Evolutionary conservation across 2,888 invertebrate genomes (phyloP).

Genomic region (Chalcis sispes): DNA sequence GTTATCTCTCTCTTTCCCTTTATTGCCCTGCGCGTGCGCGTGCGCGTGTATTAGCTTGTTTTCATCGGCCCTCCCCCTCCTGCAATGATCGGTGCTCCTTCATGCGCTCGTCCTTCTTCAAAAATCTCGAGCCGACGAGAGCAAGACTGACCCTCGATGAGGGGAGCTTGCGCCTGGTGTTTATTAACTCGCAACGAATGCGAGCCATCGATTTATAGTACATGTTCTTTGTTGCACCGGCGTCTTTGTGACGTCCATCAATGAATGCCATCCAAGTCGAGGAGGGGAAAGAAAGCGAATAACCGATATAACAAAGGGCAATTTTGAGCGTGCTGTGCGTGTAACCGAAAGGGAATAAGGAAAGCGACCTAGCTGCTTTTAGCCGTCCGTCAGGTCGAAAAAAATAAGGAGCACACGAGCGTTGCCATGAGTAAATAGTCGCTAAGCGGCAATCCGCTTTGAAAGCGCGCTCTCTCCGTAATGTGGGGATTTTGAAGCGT

Average conservation of each 20-base stretch:
- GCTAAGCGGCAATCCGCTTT: neutral
- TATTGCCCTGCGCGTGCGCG: slow-evolving; percentile 31
- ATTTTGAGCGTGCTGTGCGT: neutral
- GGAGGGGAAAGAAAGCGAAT: too few relatives aligned
- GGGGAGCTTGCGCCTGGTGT: too few relatives aligned
- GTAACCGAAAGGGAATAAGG: neutral
- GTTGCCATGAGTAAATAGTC: slow-evolving; percentile 30
- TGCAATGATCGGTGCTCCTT: neutral
- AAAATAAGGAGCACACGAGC: slow-evolving; percentile 6
- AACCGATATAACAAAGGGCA: too few relatives aligned
- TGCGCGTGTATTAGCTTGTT: slow-evolving; percentile 40
- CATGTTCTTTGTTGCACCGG: too few relatives aligned
- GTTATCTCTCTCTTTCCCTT: slow-evolving; percentile 3
- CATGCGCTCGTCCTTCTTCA: neutral
- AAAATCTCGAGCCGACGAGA: neutral
- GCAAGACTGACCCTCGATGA: too few relatives aligned
- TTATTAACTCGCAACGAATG: too few relatives aligned
- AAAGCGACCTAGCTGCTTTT: slow-evolving; percentile 2
- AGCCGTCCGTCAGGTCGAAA: neutral
- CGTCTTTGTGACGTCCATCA: too few relatives aligned
- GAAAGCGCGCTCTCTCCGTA: neutral
- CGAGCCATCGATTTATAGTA: too few relatives aligned
- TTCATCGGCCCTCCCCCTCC: neutral
- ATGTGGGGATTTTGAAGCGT: slow-evolving; percentile 7
- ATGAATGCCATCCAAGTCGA: too few relatives aligned